Conservation (phyloP, 23 tunicate species). For the Ciona savignyi region DNA sequence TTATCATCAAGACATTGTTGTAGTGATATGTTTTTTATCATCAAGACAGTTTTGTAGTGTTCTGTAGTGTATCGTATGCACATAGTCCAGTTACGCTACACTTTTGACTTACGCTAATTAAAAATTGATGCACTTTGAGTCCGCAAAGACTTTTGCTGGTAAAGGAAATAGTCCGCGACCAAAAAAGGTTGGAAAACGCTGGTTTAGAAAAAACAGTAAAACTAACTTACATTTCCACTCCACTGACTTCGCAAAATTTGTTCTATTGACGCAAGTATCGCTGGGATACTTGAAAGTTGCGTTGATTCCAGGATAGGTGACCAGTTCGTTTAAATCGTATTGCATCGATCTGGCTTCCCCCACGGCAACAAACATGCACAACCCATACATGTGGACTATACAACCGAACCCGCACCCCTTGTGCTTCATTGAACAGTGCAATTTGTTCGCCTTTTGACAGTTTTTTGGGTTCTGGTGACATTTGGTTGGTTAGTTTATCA, state of each 20-base stretch:
- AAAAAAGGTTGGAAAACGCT: too few species aligned
- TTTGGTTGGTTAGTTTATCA: too few species aligned
- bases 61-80: too few species aligned
- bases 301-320: not conserved
- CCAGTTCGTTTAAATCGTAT: not conserved
- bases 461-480: not conserved
- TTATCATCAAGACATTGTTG: too few species aligned
- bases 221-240: not conserved
- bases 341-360: not conserved
- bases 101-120: too few species aligned
- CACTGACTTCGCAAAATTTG: not conserved
- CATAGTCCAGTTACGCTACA: too few species aligned
- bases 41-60: too few species aligned
- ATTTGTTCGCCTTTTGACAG: not conserved
- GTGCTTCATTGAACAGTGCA: not conserved
- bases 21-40: too few species aligned
- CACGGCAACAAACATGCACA: not conserved
- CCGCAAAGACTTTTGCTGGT: too few species aligned
- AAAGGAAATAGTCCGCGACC: too few species aligned
- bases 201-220: not conserved
- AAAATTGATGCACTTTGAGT: too few species aligned
- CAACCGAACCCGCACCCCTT: not conserved
- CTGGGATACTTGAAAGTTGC: not conserved
- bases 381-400: not conserved
- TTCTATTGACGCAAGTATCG: not conserved